phyloP scores from a whole-genome alignment of 1,140 invertebrate species.

The Ganaspis sp. region DNA sequence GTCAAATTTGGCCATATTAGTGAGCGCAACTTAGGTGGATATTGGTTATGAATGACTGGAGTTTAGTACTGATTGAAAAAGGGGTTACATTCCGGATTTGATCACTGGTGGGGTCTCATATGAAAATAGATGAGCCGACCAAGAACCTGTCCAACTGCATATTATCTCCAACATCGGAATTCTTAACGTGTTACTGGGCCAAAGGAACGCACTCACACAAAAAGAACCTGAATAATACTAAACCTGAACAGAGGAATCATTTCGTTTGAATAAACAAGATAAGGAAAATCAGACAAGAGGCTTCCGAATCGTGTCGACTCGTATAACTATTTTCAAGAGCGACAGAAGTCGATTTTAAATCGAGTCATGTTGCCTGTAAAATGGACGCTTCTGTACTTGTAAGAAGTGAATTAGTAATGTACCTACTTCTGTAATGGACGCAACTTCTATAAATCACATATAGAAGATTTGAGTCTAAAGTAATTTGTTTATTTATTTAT shows the following conservation, averaged over 20 bases:
- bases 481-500: no score
- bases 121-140: slow-evolving; percentile 69
- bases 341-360: neutral
- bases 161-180: slow-evolving; percentile 70
- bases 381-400: no score
- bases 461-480: no score
- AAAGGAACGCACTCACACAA: neutral
- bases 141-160: slow-evolving; percentile 70
- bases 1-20: no score
- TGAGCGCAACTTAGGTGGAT: no score
- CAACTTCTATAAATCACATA: no score
- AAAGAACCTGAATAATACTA: neutral
- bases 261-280: slow-evolving; percentile 21
- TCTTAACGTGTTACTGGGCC: slow-evolving; percentile 40
- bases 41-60: neutral
- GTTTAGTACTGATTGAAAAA: neutral
- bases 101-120: slow-evolving; percentile 44
- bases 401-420: no score
- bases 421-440: no score
- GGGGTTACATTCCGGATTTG: slow-evolving; percentile 1
- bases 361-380: neutral
- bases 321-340: neutral
- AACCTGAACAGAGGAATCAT: neutral
- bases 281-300: slow-evolving; percentile 18
- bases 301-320: slow-evolving; percentile 13